Evolutionary conservation across 2,888 invertebrate species (phyloP), one percentile per base, ranked within the genome.

Genomic region (Gonocerus acuteangulatus): DNA sequence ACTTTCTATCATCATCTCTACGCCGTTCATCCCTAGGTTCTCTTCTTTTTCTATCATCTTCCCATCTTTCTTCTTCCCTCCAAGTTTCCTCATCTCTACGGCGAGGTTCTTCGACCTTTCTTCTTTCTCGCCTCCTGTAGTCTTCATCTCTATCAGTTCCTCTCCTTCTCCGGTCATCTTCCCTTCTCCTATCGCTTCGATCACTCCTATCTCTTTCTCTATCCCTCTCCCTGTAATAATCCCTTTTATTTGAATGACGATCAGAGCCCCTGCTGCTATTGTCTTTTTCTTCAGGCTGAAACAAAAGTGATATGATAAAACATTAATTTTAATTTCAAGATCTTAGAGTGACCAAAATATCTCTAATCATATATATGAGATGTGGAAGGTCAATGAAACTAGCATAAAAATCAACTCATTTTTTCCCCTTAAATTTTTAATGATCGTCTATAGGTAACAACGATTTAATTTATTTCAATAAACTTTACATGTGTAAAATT

Each of bases 131-230:
- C 7, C 48, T 48, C 27, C 59, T 39, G 16, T 59, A 39, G 21
- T 59, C 59, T 4, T 48, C 48, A 13, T 60, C 42, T 15, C 60
- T 39, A 4, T 62, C 62, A 27, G 36, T 48, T 9, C 48, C 60
- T 49, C 48, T 18, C 36, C 62, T 54, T 36, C 56, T 34, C 22
- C 48, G 19, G 16, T 64, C 64, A 13, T 64, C 64, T 2, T 39
- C 54, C 21, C 61, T 47, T 13, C 64, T 15, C 15, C 61, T 36
- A 7, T 48, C 62, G 18, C 56, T 52, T 15, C 61, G 23, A 3
- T 42, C 60, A 34, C 56, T 54, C 73, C 67, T 68, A 23, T 70
- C 68, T 3, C 65, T 64, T 18, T 72, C 71, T 77, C 67, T 51
- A 18, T 62, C 44, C 47, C 52, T 42, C 13, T 62, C 61, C 13